Evolutionary conservation across 35 echinoderm and acorn worm genomes (phyloP).

Genomic region (Ptychodera flava): DNA sequence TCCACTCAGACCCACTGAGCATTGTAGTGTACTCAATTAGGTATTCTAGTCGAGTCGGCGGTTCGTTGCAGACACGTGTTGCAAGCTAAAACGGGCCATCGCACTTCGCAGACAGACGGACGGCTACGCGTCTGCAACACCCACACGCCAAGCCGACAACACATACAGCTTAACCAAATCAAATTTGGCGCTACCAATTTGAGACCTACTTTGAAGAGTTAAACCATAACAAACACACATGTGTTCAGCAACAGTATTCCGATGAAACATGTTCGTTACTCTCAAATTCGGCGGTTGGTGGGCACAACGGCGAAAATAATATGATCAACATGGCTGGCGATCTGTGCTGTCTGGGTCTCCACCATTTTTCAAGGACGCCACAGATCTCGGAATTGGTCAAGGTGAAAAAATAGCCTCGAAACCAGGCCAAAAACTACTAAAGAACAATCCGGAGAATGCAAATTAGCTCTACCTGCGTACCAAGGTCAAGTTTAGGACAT

Average conservation of each 20-base stretch:
- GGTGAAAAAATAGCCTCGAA: neutral
- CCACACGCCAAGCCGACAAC: too few species aligned
- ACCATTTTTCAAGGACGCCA: neutral
- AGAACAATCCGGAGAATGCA: neutral
- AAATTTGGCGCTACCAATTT: neutral
- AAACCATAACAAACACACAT: neutral
- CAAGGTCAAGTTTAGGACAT: neutral
- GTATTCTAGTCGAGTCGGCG: neutral
- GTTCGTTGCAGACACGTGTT: neutral
- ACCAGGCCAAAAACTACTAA: neutral
- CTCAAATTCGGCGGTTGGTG: too few species aligned
- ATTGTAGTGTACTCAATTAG: neutral
- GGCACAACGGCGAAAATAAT: neutral
- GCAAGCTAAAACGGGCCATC: neutral
- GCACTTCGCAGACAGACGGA: too few species aligned
- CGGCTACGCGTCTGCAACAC: too few species aligned
- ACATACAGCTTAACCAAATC: neutral
- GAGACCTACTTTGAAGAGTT: neutral
- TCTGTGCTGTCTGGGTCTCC: neutral
- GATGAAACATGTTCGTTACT: too few species aligned
- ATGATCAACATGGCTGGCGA: neutral
- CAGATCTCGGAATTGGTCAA: neutral
- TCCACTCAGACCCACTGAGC: neutral
- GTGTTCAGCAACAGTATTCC: neutral
- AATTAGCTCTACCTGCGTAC: neutral